A percentile compares a stretch with the other conserved stretches of the same genome.
Evolutionary conservation across 1,140 invertebrate genomes (phyloP).

Genomic region (Galendromus occidentalis): DNA sequence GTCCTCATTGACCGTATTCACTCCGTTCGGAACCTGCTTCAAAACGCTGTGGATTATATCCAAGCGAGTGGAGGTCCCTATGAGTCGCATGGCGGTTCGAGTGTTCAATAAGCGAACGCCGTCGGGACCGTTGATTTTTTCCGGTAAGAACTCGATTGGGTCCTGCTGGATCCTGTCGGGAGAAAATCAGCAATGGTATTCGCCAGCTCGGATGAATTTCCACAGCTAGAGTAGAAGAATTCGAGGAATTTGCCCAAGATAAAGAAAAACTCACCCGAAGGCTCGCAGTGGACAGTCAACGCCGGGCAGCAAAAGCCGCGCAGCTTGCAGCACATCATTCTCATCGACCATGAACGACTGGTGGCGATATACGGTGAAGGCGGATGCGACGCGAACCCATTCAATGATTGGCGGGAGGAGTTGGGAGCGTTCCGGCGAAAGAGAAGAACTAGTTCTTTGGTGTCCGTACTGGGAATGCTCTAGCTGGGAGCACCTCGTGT

Average conservation of each 20-base stretch:
- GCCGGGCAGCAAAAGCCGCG: conserved; percentile 56
- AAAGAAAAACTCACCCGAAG: conserved; percentile 29
- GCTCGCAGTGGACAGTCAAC: conserved; percentile 64
- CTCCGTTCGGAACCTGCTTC: conserved; percentile 10
- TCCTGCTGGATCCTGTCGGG: conserved; percentile 13
- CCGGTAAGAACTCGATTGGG: not conserved
- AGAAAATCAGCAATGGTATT: too few relatives aligned
- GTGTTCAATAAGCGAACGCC: not conserved
- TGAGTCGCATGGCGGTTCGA: not conserved
- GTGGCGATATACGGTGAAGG: conserved; percentile 59
- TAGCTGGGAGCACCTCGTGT: conserved; percentile 69
- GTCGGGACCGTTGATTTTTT: not conserved
- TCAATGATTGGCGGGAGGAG: conserved; percentile 65
- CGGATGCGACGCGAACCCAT: conserved; percentile 58
- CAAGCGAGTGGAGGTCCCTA: not conserved
- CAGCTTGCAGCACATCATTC: conserved; percentile 69
- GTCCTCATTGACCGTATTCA: conserved; percentile 49
- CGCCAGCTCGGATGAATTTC: too few relatives aligned
- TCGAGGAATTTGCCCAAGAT: too few relatives aligned
- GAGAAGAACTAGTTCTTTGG: conserved; percentile 29
- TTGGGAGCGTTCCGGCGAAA: conserved; percentile 40
- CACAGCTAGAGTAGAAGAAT: too few relatives aligned
- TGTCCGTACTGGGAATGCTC: conserved; percentile 36
- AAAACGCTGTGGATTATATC: not conserved
- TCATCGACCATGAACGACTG: conserved; percentile 50